phyloP scores from a whole-genome alignment of 2,888 invertebrate species.

The Aporophyla lueneburgensis region DNA sequence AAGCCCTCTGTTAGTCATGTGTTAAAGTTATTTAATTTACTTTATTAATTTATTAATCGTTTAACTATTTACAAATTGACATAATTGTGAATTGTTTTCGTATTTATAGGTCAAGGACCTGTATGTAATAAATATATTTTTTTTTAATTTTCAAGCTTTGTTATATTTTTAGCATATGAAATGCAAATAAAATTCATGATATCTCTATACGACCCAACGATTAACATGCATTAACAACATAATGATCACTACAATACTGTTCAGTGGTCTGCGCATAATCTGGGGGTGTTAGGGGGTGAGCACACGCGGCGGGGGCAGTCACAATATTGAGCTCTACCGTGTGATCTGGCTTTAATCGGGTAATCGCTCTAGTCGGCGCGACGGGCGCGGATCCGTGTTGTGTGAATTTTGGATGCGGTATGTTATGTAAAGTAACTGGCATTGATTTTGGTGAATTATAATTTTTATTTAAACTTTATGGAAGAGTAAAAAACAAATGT shows the following conservation, averaged over 20 bases:
- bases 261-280: conserved; percentile 50
- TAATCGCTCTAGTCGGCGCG: conserved; percentile 50
- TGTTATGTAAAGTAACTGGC: background rate
- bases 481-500: too few relatives aligned
- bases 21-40: too few relatives aligned
- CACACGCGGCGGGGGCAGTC: conserved; percentile 68
- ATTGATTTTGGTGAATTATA: too few relatives aligned
- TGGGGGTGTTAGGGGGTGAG: conserved; percentile 54
- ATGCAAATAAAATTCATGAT: background rate
- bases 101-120: too few relatives aligned
- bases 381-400: background rate
- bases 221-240: conserved; percentile 34
- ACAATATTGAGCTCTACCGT: conserved; percentile 68
- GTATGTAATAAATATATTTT: too few relatives aligned
- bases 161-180: too few relatives aligned
- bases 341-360: conserved; percentile 59
- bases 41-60: too few relatives aligned
- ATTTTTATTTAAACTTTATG: too few relatives aligned
- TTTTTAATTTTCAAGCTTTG: too few relatives aligned
- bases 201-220: background rate
- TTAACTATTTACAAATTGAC: too few relatives aligned
- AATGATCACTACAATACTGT: conserved; percentile 23
- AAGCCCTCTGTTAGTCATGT: too few relatives aligned
- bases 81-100: too few relatives aligned
- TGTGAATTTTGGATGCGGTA: conserved; percentile 35